phyloP scores from a whole-genome alignment of 1,140 invertebrate species.

The Subanguina moxae region DNA sequence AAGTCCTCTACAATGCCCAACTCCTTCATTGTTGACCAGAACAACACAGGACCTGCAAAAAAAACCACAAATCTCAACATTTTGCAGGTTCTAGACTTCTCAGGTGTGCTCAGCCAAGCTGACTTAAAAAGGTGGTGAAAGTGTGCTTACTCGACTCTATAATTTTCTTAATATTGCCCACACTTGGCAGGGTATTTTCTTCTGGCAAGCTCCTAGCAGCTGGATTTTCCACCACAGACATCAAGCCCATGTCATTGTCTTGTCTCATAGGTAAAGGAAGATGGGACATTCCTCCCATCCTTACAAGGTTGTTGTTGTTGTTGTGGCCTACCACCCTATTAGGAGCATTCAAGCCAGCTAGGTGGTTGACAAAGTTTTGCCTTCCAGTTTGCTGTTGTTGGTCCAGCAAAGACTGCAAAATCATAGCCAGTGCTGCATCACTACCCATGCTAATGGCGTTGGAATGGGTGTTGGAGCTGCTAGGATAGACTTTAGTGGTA shows the following conservation, averaged over 20 bases:
- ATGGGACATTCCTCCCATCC: too few relatives aligned
- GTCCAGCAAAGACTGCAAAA: constrained; percentile 34
- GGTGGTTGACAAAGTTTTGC: background rate
- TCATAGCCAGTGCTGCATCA: constrained; percentile 21
- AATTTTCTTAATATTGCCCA: constrained; percentile 22
- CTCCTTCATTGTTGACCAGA: constrained; percentile 43
- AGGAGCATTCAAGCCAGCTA: background rate
- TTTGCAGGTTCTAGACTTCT: too few relatives aligned
- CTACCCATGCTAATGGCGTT: background rate
- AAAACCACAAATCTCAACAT: too few relatives aligned
- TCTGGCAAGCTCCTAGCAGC: background rate
- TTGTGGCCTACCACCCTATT: background rate
- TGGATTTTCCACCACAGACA: background rate
- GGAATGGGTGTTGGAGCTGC: constrained; percentile 8
- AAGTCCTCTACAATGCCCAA: constrained; percentile 45
- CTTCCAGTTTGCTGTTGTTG: constrained; percentile 22
- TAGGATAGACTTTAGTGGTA: constrained; percentile 19
- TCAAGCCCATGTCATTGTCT: too few relatives aligned
- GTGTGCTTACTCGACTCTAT: constrained; percentile 25
- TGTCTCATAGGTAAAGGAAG: too few relatives aligned
- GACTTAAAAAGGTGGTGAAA: too few relatives aligned
- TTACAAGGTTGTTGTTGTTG: too few relatives aligned
- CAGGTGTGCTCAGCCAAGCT: too few relatives aligned
- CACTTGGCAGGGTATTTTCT: constrained; percentile 18
- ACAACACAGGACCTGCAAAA: constrained; percentile 34